Conservation (phyloP, 2,113 vertebrate genomes). For the Thermophis baileyi region DNA sequence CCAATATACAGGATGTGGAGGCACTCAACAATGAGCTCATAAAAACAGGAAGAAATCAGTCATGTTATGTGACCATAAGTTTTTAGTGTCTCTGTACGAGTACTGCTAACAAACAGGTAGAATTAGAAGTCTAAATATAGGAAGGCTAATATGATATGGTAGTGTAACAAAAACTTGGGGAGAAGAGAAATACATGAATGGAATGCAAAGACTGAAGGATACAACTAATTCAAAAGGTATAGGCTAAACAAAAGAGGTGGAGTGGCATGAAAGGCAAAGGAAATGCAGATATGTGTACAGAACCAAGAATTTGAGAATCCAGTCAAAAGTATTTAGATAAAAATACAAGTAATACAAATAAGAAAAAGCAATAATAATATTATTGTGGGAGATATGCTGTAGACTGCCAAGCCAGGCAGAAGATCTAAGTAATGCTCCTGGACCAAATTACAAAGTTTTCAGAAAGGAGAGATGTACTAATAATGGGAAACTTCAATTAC, state of each 20-base stretch:
- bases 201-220: neutral
- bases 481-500: neutral
- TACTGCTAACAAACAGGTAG: neutral
- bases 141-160: neutral
- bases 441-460: neutral
- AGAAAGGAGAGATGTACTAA: neutral
- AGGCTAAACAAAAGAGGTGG: neutral
- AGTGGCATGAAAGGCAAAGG: neutral
- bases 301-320: neutral
- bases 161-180: neutral
- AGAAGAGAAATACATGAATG: neutral
- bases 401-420: neutral
- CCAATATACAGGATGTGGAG: neutral
- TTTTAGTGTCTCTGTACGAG: neutral
- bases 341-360: neutral
- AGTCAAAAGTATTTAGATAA: neutral
- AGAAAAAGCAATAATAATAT: neutral
- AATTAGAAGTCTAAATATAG: neutral
- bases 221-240: neutral
- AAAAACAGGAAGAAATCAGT: neutral
- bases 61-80: neutral
- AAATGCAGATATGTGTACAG: neutral
- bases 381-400: neutral
- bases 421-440: neutral
- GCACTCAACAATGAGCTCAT: neutral